Conservation (phyloP, 2,797 vertebrate species). For the Otolemur crassicaudatus region DNA sequence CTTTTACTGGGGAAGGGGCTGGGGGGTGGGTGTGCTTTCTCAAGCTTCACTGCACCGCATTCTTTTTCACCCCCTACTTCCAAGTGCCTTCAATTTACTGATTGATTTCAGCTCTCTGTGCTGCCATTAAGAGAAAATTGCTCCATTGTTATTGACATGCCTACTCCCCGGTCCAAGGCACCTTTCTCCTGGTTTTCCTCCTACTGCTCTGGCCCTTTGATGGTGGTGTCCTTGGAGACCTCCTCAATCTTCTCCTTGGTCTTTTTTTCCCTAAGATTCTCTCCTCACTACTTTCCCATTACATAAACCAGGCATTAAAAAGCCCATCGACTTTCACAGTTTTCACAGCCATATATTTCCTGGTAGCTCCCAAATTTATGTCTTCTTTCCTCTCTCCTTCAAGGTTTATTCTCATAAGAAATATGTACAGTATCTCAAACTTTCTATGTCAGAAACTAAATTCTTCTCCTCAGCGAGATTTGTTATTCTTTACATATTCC, state of each 20-base stretch:
- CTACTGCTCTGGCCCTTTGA: background rate
- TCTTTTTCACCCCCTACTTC: background rate
- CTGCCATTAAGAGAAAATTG: background rate
- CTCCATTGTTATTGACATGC: background rate
- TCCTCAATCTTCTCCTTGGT: background rate
- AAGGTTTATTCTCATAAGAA: background rate
- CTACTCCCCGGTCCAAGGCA: background rate
- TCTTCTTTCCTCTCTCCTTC: background rate
- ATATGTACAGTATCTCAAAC: background rate
- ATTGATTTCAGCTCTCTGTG: background rate
- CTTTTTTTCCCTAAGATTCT: background rate
- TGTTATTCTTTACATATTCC: background rate
- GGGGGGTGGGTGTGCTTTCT: background rate
- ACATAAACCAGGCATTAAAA: background rate
- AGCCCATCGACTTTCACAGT: background rate
- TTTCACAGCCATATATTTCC: background rate
- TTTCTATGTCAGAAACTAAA: background rate
- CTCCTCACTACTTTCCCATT: background rate
- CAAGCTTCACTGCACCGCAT: background rate
- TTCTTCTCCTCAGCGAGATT: background rate
- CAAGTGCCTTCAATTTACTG: background rate
- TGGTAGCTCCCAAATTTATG: background rate
- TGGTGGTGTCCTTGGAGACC: rapidly evolving
- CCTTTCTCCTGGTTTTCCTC: background rate
- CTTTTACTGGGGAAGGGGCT: no score